Conservation (phyloP, 2,113 vertebrate genomes). For the Nerophis lumbriciformis region DNA sequence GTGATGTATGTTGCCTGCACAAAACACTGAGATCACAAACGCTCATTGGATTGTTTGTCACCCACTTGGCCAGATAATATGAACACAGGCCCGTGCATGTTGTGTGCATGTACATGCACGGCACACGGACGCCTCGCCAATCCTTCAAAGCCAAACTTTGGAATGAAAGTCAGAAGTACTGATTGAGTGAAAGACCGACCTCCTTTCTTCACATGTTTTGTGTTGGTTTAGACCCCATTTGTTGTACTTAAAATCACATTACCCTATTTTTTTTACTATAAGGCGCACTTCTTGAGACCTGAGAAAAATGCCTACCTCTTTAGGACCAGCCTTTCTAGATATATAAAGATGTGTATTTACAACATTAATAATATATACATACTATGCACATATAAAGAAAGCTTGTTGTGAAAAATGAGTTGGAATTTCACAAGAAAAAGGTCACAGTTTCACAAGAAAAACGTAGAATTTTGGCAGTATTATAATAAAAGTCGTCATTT, state of each 20-base stretch:
- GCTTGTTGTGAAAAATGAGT: too few relatives aligned
- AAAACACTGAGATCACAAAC: conserved; percentile 29
- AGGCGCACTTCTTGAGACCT: too few relatives aligned
- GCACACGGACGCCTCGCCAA: conserved; percentile 47
- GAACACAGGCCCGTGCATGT: conserved; percentile 67
- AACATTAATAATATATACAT: too few relatives aligned
- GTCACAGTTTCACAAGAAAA: too few relatives aligned
- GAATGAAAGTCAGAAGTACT: conserved; percentile 58
- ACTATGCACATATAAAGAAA: too few relatives aligned
- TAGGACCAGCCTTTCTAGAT: too few relatives aligned
- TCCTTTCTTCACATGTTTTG: conserved; percentile 24
- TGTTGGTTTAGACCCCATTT: too few relatives aligned
- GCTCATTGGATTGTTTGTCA: conserved; percentile 44
- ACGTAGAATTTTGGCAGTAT: too few relatives aligned
- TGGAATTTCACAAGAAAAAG: too few relatives aligned
- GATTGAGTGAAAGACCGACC: conserved; percentile 17
- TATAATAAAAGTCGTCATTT: too few relatives aligned
- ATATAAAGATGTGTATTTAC: too few relatives aligned
- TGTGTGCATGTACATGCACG: conserved; percentile 47
- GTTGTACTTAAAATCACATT: conserved; percentile 5
- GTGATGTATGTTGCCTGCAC: conserved; percentile 25
- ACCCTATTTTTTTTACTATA: conserved; percentile 1
- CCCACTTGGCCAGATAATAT: conserved; percentile 61
- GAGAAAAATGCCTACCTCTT: too few relatives aligned
- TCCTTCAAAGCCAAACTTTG: conserved; percentile 54